Evolutionary conservation across 35 echinoderm and acorn worm species (phyloP).

Genomic region (Ophiothrix spiculata): DNA sequence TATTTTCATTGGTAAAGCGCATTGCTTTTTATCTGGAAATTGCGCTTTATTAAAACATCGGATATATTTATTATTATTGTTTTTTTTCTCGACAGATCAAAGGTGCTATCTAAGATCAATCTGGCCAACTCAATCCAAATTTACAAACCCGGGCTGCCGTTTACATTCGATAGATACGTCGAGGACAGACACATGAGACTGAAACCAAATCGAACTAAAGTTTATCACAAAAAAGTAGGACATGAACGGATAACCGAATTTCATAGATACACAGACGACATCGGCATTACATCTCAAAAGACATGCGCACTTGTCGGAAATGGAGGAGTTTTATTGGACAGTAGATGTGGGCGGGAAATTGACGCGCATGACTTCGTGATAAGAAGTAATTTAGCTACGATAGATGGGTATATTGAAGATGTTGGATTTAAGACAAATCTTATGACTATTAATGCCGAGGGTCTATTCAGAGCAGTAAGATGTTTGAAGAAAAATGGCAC

Average conservation of each 20-base stretch:
- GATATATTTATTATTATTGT: no score
- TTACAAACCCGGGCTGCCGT: not conserved
- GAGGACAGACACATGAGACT: not conserved
- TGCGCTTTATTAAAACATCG: no score
- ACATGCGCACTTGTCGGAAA: slow-evolving; percentile 50
- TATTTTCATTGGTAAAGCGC: no score
- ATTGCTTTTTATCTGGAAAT: no score
- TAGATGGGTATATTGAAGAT: slow-evolving; percentile 11
- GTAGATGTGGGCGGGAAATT: slow-evolving; percentile 46
- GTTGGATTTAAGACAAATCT: slow-evolving; percentile 42
- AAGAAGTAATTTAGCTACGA: slow-evolving; percentile 24
- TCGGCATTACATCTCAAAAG: not conserved
- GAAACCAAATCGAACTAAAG: not conserved
- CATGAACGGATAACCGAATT: not conserved
- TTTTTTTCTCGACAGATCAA: not conserved
- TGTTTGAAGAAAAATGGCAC: not conserved
- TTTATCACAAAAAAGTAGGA: not conserved
- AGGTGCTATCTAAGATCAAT: not conserved
- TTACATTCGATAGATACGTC: not conserved
- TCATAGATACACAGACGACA: not conserved
- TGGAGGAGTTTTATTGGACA: slow-evolving; percentile 48
- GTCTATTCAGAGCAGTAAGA: not conserved
- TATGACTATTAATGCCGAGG: slow-evolving; percentile 18
- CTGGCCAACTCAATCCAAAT: not conserved
- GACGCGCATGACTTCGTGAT: slow-evolving; percentile 56